Conservation (phyloP, 2,113 vertebrate species). For the Rynchops niger region DNA sequence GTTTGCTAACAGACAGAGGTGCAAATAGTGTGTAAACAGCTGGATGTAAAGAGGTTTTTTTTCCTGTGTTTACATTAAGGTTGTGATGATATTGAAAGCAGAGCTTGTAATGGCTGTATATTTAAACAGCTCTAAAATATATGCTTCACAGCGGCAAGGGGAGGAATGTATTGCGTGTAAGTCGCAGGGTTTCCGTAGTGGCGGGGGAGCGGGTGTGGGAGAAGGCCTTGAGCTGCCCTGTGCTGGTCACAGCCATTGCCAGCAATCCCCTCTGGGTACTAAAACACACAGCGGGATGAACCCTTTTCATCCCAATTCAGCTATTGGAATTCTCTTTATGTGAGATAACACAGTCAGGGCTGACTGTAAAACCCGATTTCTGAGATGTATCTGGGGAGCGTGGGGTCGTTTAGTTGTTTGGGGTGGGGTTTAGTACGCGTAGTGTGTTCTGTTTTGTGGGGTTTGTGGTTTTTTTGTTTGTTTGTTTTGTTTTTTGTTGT, state of each 20-base stretch:
- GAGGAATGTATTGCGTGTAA: not conserved
- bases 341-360: not conserved
- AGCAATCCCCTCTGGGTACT: not conserved
- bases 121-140: not conserved
- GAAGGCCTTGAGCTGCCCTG: not conserved
- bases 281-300: not conserved
- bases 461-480: not conserved
- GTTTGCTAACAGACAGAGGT: not conserved
- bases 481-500: not conserved
- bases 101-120: not conserved
- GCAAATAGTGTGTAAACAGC: not conserved
- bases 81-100: not conserved
- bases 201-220: no score
- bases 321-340: no score
- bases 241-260: not conserved
- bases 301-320: no score
- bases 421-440: not conserved
- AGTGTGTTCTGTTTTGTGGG: not conserved
- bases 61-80: not conserved
- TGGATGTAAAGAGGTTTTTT: not conserved
- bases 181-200: not conserved
- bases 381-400: not conserved
- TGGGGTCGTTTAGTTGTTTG: not conserved
- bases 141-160: not conserved
- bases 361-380: not conserved